Percentiles rank a stretch among this genome's conserved stretches.
Conservation (phyloP, 2,888 invertebrate species). For the Plagodis dolabraria region DNA sequence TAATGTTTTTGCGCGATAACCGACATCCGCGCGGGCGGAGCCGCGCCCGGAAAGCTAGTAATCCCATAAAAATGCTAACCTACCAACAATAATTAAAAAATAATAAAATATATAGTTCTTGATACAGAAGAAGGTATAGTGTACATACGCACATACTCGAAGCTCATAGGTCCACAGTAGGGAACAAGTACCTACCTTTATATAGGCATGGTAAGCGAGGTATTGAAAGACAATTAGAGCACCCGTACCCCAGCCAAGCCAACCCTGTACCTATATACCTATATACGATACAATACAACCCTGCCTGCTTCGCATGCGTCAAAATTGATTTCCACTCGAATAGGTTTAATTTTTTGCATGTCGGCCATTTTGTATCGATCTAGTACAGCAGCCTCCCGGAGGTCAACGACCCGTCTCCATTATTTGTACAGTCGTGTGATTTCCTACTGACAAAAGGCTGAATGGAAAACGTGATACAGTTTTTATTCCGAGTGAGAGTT, state of each 20-base stretch:
- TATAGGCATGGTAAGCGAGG: background rate
- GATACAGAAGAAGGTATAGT: too few species aligned
- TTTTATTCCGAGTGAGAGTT: constrained; percentile 24
- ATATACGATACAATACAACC: too few species aligned
- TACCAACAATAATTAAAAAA: too few species aligned
- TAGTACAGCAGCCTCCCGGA: constrained; percentile 19
- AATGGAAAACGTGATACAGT: constrained; percentile 31
- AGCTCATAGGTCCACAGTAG: too few species aligned
- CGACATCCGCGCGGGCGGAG: too few species aligned
- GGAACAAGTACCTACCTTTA: too few species aligned
- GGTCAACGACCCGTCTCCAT: constrained; percentile 29
- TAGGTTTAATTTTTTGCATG: constrained; percentile 28
- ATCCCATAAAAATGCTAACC: too few species aligned
- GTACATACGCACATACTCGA: too few species aligned
- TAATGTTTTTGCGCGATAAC: too few species aligned
- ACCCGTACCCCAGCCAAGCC: background rate
- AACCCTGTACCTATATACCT: background rate
- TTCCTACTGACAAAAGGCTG: constrained; percentile 31
- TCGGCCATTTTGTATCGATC: constrained; percentile 33
- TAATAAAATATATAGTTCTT: too few species aligned
- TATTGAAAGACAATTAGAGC: background rate
- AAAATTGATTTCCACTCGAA: constrained; percentile 23
- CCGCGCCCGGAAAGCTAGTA: too few species aligned
- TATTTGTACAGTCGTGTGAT: constrained; percentile 36
- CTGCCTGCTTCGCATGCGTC: constrained; percentile 21